Conservation (phyloP, 2,113 vertebrate genomes). For the Gobius niger region DNA sequence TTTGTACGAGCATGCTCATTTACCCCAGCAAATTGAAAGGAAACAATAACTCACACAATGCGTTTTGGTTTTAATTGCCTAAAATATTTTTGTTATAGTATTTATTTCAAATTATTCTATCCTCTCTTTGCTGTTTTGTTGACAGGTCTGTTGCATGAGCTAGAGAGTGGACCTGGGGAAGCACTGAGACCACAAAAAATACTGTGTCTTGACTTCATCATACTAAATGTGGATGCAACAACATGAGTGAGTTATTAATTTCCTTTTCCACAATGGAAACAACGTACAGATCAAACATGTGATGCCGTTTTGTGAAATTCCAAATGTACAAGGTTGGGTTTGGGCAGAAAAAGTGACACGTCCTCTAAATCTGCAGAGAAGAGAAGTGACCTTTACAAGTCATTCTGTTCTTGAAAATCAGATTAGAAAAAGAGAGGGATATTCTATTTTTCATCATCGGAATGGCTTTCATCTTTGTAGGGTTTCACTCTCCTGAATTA, state of each 20-base stretch:
- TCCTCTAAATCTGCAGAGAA: conserved; percentile 46
- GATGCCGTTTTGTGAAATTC: background rate
- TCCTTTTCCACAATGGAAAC: background rate
- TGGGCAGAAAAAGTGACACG: conserved; percentile 43
- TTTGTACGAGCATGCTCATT: conserved; percentile 41
- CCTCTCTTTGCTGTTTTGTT: no score
- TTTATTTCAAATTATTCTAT: background rate
- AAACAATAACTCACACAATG: conserved; percentile 12
- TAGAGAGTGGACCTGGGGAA: no score
- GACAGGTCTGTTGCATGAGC: no score
- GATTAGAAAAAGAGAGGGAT: conserved; percentile 34
- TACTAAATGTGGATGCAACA: background rate
- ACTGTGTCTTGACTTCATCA: background rate
- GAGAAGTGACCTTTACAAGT: conserved; percentile 62
- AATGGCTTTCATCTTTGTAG: conserved; percentile 20
- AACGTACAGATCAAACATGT: background rate
- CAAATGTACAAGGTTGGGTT: background rate
- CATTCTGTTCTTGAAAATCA: conserved; percentile 36
- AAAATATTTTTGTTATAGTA: conserved; percentile 6
- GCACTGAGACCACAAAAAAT: background rate
- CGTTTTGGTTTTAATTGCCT: conserved; percentile 17
- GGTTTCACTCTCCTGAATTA: conserved; percentile 23
- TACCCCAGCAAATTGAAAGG: conserved; percentile 31
- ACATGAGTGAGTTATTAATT: background rate
- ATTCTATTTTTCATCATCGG: conserved; percentile 41